phyloP scores from a whole-genome alignment of 1,140 invertebrate species.

The Bombus confusus region DNA sequence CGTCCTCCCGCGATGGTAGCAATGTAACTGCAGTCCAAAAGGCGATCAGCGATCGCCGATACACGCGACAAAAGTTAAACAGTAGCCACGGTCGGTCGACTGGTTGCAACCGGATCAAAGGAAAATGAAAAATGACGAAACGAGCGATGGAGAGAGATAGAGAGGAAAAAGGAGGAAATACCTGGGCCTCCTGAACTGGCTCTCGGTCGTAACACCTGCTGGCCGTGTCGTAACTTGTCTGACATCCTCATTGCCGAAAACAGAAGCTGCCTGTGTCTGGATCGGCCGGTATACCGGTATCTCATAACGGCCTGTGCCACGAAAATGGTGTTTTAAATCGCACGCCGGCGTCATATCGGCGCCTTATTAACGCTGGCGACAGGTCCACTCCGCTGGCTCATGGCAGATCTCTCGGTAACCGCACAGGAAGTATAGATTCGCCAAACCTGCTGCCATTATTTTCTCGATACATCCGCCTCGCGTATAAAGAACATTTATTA shows the following conservation, averaged over 20 bases:
- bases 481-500: too few species aligned
- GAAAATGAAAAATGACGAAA: constrained; percentile 12
- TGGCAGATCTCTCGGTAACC: neutral
- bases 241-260: constrained; percentile 68
- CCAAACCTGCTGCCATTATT: neutral
- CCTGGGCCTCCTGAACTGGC: neutral
- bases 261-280: constrained; percentile 55
- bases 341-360: constrained; percentile 39
- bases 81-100: constrained; percentile 3
- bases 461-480: neutral
- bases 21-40: constrained; percentile 18
- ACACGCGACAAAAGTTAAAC: constrained; percentile 30
- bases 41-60: constrained; percentile 61
- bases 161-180: neutral
- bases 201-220: constrained; percentile 52
- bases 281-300: constrained; percentile 59
- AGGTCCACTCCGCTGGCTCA: neutral
- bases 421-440: neutral
- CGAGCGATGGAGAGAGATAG: neutral
- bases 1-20: neutral
- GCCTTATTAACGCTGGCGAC: constrained; percentile 32
- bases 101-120: constrained; percentile 2
- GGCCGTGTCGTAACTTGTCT: constrained; percentile 58
- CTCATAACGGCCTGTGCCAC: constrained; percentile 60
- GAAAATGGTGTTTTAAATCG: constrained; percentile 64